Base-by-base conservation (phyloP, 2,888 invertebrate genomes). In the Strigamia maritima region DNA sequence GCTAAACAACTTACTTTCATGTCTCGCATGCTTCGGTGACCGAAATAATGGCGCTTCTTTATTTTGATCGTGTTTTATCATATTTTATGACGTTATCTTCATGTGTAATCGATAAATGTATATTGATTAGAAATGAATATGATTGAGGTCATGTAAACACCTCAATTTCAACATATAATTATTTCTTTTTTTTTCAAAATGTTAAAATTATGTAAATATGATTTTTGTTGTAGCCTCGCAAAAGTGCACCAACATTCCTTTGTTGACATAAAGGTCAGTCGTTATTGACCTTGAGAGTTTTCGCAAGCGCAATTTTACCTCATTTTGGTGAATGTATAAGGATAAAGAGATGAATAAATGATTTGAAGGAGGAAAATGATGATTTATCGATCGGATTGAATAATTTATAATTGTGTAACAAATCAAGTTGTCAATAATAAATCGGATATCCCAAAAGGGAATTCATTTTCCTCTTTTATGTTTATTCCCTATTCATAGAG, bases 201-300 rank as follows among this genome's bases (percentile, higher is more conserved):
- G 19, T 22, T 44, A 22, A 49, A 77, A 16, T 1, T 70, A 22
- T 40, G 44, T 40, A 76, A 76, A 76, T 44, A 38, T 24, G 75
- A 35, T 26, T 76, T 76, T n/a, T n/a, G n/a, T n/a, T 44, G 35
- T 76, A 35, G 19, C 38, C 76, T 76, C 24, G 40, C 76, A 38
- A 38, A 76, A 44, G 14, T 14, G n/a, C 38, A 76, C 26, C 70
- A 24, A 76, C 76, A 76, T 76, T 76, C 76, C 38, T 76, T 3
- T 1, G 28, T 24, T 38, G 40, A 12, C 76, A 38, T 76, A 26
- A 38, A 28, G 26, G 40, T 19, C 60, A 44, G 31, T 4, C 14
- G 75, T 79, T 78, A 75, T 24, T 28, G 74, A 19, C 40, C 38
- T 70, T 35, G 40, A 19, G 19, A 19, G 19, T 35, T 78, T 65